Conservation (phyloP, 2,888 invertebrate genomes). For the Drosophila fungiperda region DNA sequence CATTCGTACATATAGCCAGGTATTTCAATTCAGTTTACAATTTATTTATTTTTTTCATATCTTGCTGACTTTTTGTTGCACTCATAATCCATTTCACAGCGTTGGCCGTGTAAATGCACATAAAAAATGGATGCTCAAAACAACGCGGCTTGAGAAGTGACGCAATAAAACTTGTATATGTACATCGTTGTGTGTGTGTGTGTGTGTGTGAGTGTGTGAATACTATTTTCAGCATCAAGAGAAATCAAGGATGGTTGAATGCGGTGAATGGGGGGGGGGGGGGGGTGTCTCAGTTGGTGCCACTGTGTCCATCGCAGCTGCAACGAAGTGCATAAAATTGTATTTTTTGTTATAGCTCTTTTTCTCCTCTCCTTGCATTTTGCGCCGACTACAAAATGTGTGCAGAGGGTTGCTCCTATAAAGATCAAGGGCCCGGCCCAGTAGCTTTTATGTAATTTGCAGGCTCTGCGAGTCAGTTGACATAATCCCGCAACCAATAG, state of each 20-base stretch:
- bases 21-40: constrained; percentile 1
- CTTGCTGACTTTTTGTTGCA: neutral
- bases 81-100: constrained; percentile 13
- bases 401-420: constrained; percentile 32
- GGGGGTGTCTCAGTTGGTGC: constrained; percentile 31
- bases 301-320: constrained; percentile 55
- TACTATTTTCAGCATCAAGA: constrained; percentile 60
- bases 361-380: constrained; percentile 2
- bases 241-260: constrained; percentile 49
- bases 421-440: constrained; percentile 53
- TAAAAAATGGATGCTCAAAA: constrained; percentile 19
- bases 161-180: constrained; percentile 44
- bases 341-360: constrained; percentile 23
- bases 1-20: neutral
- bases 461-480: constrained; percentile 39
- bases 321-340: constrained; percentile 68
- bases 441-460: constrained; percentile 50
- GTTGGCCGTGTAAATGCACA: constrained; percentile 2
- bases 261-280: neutral
- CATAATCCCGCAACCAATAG: constrained; percentile 31
- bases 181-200: neutral
- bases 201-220: constrained; percentile 23
- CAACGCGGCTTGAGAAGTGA: constrained; percentile 50
- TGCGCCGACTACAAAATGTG: constrained; percentile 34
- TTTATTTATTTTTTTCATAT: neutral